These are phyloP conservation scores for Dolomedes plantarius DNA, from an alignment of 2,888 invertebrate species.

Conservation along the genomic window DNA sequence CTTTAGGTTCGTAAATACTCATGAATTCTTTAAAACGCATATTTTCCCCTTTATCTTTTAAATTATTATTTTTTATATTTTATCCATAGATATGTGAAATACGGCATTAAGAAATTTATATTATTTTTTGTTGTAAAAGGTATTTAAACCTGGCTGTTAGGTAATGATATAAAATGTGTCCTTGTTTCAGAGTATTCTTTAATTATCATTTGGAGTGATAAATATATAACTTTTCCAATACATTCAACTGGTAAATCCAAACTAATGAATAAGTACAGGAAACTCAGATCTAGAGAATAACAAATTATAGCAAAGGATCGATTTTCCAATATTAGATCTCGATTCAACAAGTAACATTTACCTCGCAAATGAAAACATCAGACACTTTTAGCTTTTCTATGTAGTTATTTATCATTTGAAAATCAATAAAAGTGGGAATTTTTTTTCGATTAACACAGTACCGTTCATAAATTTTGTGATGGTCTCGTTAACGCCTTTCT, in stretches of 20 bases:
- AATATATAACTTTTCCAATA: neutral
- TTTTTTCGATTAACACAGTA: neutral
- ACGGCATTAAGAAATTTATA: no score
- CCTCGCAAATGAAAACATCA: neutral
- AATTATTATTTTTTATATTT: no score
- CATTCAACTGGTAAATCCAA: neutral
- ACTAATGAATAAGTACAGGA: neutral
- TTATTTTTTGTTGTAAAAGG: no score
- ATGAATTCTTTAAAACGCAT: no score
- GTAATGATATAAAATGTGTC: no score
- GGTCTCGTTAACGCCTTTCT: neutral
- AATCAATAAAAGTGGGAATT: neutral
- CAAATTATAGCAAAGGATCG: neutral
- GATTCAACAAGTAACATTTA: neutral
- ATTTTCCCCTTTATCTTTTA: no score
- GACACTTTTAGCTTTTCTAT: neutral
- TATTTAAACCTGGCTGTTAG: no score
- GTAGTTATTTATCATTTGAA: neutral
- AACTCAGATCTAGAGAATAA: neutral
- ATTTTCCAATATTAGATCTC: neutral
- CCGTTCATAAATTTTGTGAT: neutral
- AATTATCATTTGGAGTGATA: neutral
- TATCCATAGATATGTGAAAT: no score
- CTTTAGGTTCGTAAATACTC: no score
- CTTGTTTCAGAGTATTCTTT: neutral